Evolutionary conservation across 2,113 vertebrate genomes (phyloP), one percentile per base, ranked within the genome.

Genomic region (Andinoacara biseriatus): DNA sequence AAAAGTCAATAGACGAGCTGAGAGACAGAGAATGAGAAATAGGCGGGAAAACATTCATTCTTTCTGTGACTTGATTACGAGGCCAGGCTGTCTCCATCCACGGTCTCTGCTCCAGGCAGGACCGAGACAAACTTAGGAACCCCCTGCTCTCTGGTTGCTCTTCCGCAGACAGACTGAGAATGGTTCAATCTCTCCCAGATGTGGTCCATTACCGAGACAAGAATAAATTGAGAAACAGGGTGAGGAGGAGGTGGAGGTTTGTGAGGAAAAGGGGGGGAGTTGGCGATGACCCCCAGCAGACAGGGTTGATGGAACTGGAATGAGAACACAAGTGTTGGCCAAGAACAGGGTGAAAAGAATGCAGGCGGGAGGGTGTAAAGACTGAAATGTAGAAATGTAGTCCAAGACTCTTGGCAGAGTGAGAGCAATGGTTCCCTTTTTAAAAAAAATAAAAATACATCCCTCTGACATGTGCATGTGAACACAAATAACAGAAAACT

Each of bases 221-320:
- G 77, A 83, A 76, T 13, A 85, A 89, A 85, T 86, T 90, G 86
- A 89, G 86, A 80, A 89, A 88, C 80, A 86, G 87, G 46, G 63
- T 74, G 78, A 88, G 58, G 76, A 74, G 33, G 63, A 80, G 65
- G 72, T 40, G 58, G 57, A 33, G 72, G 69, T 67, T 67, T 22
- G 20, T 61, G 80, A 26, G 26, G 38, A 67, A 52, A 46, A 49
- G 35, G 57, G 43, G 60, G 63, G 43, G 65, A 26, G n/a, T 38
- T 60, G 86, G 40, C 40, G 52, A 69, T 94, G 94, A 94, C 95
- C 95, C 94, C 94, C 94, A 94, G 93, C 94, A 95, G 93, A 94
- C 90, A 75, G 76, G 90, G 88, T 76, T 93, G 94, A 92, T 82
- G 82, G 90, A 89, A 88, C 80, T 92, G 92, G 92, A 95, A 95